Base-by-base conservation (phyloP, 2,113 vertebrate genomes). In the Psilopogon haemacephalus region DNA sequence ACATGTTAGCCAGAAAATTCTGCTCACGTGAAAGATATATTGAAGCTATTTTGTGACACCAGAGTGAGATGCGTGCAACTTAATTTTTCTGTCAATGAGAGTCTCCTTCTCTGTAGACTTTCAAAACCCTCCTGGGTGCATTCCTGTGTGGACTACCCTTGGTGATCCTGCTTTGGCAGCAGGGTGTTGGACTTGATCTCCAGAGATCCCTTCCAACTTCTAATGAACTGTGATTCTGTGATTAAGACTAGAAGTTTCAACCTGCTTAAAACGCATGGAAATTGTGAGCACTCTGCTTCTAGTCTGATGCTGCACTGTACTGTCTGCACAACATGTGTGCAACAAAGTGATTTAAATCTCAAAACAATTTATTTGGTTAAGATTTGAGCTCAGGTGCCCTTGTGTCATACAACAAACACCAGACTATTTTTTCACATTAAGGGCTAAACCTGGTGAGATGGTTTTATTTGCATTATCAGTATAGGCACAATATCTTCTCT, bases 251-350 rank as follows among this genome's bases (percentile, higher is more conserved):
- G 50, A 86, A 84, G 23, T 69, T 83, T 69, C 27, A 88, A 28
- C 38, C 75, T 90, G 71, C 30, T 95, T 93, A 95, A 93, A 93
- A 97, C 92, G 75, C 75, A 91, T 84, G 72, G 89, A 94, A 88
- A 89, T 84, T 70, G 38, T 40, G 59, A 95, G 73, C 35, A 77
- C 52, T 58, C 72, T 74, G 14, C 81, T 94, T 86, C 73, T 59
- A 86, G 69, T 32, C 6, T 91, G 62, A 86, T 93, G 67, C 26
- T 95, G 64, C 48, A 72, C 46, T 59, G 94, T 19, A 73, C 68
- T 69, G 54, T 33, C 76, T 60, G 64, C 2, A 4, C 64, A 84
- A 81, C 55, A 88, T 50, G 67, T 54, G 94, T 60, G 85, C 62
- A 83, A 60, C 80, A 52, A 71, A 80, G 88, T 70, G 71, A 16